Evolutionary conservation across 2,113 vertebrate genomes (phyloP), one percentile per base, ranked within the genome.

Genomic region (Colossoma macropomum): DNA sequence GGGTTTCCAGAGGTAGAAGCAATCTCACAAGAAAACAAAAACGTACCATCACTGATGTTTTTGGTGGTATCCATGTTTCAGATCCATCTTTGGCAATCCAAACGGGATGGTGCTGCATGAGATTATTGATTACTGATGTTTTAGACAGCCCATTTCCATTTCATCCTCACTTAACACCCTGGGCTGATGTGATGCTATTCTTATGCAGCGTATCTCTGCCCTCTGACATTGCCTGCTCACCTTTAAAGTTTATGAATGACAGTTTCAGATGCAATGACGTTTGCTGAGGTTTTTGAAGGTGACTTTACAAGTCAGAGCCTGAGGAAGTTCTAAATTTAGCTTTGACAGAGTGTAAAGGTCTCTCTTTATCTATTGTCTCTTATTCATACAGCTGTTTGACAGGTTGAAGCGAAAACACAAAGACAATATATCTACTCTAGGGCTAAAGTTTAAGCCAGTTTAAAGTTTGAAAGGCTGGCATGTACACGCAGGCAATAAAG

Each of bases 311-410:
- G 19, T 77, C 60, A 78, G 68, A 32, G 45, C 25, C 62, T n/a
- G 21, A 78, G 76, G 54, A 83, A 75, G 19, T 66, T 76, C 63
- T 83, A 83, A 71, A 80, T 86, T 66, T 75, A 59, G 41, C n/a
- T 28, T 21, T 50, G 75, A 38, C 60, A 65, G 65, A 71, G 54
- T 50, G 73, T 54, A 66, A 82, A 52, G 54, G 68, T 54, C 82
- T 84, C 25, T 34, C 75, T 79, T 84, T 84, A 70, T 84, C 27
- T 30, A 25, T 17, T 56, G 16, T 75, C 34, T 75, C 28, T 34
- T 63, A 75, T 63, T 70, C 59, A 68, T 56, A 75, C 63, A 79
- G 63, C 52, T 72, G 77, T 77, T 75, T 52, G n/a, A n/a, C 66
- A 72, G 17, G 69, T 81, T 60, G 75, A 66, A 81, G 17, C 25